phyloP scores from a whole-genome alignment of 2,113 vertebrate genomes.

The Corythornis madagascariensis region DNA sequence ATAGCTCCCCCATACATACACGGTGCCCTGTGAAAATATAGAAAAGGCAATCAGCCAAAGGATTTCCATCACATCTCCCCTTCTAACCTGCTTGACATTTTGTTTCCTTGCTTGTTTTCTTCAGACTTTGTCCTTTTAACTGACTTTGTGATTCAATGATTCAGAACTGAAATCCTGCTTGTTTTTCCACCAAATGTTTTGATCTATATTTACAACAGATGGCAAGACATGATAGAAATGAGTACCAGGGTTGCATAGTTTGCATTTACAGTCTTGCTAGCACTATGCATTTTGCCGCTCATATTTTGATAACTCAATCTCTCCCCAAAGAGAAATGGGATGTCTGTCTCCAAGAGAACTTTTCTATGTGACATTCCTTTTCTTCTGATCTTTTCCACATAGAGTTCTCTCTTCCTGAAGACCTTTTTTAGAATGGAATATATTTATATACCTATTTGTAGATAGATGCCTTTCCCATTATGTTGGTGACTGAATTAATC shows the following conservation, averaged over 20 bases:
- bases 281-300: background rate
- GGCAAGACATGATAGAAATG: background rate
- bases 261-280: background rate
- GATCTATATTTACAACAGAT: background rate
- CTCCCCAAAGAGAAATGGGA: background rate
- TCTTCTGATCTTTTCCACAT: background rate
- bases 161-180: background rate
- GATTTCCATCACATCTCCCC: background rate
- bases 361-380: background rate
- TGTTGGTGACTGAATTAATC: background rate
- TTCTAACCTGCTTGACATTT: background rate
- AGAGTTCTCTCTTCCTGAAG: background rate
- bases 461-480: background rate
- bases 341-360: background rate
- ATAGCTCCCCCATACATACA: slow-evolving; percentile 51
- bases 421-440: background rate
- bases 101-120: background rate
- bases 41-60: background rate
- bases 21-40: slow-evolving; percentile 29
- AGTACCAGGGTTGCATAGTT: background rate
- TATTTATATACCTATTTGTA: background rate
- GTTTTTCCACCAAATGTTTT: background rate
- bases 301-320: background rate
- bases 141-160: background rate
- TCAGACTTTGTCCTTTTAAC: background rate